Percentiles rank a stretch among this genome's conserved stretches.
phyloP scores from a whole-genome alignment of 1,140 invertebrate genomes.

The Nasonia longicornis region DNA sequence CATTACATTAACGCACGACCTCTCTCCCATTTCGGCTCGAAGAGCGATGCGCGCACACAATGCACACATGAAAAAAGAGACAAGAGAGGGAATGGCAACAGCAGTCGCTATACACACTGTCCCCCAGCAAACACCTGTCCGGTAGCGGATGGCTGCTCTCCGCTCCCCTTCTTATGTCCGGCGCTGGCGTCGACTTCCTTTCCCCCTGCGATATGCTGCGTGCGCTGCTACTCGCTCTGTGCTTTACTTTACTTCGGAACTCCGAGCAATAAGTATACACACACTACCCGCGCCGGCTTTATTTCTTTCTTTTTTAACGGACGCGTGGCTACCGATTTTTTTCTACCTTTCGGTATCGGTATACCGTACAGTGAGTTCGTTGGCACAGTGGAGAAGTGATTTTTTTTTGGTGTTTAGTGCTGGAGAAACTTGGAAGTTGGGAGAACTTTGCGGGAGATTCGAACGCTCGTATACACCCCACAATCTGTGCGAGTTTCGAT shows the following conservation, averaged over 20 bases:
- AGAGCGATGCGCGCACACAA: no score
- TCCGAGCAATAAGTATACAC: not conserved
- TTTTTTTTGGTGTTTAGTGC: no score
- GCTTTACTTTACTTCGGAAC: not conserved
- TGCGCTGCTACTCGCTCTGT: not conserved
- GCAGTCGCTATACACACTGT: not conserved
- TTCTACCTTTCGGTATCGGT: no score
- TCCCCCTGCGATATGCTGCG: not conserved
- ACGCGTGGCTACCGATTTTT: no score
- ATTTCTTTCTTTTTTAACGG: no score
- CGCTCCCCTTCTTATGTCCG: constrained; percentile 14
- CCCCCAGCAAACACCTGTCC: constrained; percentile 21
- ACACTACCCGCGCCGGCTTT: no score
- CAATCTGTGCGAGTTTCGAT: not conserved
- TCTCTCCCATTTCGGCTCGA: no score
- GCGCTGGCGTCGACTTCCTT: constrained; percentile 8
- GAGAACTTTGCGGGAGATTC: not conserved
- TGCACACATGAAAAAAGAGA: no score
- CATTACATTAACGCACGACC: no score
- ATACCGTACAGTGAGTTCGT: no score
- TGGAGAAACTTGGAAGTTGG: no score
- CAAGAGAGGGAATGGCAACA: not conserved
- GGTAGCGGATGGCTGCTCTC: constrained; percentile 22
- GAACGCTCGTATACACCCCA: not conserved
- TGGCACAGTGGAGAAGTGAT: no score